Conservation (phyloP, 2,797 vertebrate species). For the Peromyscus attwateri region DNA sequence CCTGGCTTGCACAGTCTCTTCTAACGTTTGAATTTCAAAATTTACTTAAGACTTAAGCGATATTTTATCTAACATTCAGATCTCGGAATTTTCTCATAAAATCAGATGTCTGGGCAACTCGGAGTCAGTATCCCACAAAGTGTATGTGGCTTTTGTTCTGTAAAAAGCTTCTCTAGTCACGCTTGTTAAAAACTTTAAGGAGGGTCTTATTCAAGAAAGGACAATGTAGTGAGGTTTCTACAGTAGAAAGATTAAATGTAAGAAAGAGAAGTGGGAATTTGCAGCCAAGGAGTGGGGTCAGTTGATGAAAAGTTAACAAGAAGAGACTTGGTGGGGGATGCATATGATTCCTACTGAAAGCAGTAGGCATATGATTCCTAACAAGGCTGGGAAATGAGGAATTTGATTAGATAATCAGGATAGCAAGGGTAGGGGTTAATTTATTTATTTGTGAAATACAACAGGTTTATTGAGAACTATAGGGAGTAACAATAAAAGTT, state of each 20-base stretch:
- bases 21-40: conserved; percentile 68
- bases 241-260: neutral
- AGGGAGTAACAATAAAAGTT: neutral
- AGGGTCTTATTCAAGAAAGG: neutral
- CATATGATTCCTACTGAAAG: neutral
- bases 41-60: conserved; percentile 33
- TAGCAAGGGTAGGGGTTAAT: neutral
- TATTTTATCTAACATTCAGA: conserved; percentile 47
- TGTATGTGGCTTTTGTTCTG: neutral
- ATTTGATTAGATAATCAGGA: neutral
- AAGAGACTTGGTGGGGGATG: neutral
- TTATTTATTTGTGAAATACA: neutral
- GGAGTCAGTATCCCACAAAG: neutral
- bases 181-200: neutral
- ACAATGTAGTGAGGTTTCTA: neutral
- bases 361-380: no score
- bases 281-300: neutral
- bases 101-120: conserved; percentile 2
- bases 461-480: neutral
- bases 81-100: conserved; percentile 63
- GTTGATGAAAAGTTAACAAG: neutral
- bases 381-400: neutral
- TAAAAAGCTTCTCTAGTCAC: neutral
- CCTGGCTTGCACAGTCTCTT: neutral
- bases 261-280: neutral